Evolutionary conservation across 1,140 invertebrate genomes (phyloP).

Genomic region (Bombus sylvicola): DNA sequence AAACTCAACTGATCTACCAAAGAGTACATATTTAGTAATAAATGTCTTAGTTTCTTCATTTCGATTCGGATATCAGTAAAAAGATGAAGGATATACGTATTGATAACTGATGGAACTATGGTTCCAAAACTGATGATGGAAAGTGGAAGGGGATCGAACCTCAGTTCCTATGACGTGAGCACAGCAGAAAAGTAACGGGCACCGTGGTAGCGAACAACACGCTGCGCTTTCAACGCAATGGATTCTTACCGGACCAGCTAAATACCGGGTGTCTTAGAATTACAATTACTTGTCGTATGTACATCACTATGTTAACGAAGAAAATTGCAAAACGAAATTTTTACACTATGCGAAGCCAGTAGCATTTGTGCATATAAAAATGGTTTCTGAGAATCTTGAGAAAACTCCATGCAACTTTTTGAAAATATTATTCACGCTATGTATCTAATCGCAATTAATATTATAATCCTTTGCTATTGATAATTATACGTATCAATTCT

Average conservation of each 20-base stretch:
- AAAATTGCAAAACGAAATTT: neutral
- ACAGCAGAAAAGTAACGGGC: conserved; percentile 29
- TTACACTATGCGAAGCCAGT: neutral
- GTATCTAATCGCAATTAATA: neutral
- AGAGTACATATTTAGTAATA: too few relatives aligned
- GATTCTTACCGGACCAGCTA: conserved; percentile 12
- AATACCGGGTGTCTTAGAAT: conserved; percentile 13
- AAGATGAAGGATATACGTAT: neutral
- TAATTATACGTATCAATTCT: neutral
- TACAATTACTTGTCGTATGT: neutral
- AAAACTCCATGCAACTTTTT: neutral
- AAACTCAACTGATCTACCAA: neutral
- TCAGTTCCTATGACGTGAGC: conserved; percentile 35
- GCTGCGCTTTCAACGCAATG: conserved; percentile 34
- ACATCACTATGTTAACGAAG: neutral
- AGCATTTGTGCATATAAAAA: neutral
- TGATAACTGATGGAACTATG: neutral
- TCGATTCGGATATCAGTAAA: neutral
- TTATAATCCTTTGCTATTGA: neutral
- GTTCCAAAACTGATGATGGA: conserved; percentile 8
- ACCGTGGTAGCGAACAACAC: conserved; percentile 20
- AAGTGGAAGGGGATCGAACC: neutral
- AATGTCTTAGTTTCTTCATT: too few relatives aligned
- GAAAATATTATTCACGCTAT: neutral
- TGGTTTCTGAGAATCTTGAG: neutral